phyloP scores from a whole-genome alignment of 2,113 vertebrate genomes.

The Phrynosoma blainvillii region DNA sequence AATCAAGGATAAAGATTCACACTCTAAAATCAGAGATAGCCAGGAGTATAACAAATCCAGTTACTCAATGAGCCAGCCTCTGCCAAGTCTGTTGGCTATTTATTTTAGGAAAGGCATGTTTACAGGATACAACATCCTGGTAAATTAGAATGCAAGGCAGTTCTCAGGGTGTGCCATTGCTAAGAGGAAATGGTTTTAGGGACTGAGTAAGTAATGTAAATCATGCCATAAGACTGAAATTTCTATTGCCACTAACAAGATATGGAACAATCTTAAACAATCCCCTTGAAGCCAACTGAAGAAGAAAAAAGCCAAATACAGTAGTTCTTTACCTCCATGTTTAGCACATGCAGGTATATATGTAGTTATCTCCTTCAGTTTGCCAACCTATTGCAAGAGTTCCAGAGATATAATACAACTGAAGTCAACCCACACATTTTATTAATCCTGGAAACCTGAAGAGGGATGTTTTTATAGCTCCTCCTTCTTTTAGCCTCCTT shows the following conservation, averaged over 20 bases:
- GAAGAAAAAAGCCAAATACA: not conserved
- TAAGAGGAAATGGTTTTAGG: not conserved
- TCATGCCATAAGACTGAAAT: not conserved
- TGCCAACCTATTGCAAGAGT: not conserved
- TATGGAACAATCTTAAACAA: not conserved
- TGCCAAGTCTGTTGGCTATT: not conserved
- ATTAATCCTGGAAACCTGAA: not conserved
- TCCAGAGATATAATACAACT: not conserved
- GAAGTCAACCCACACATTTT: not conserved
- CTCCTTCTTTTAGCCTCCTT: not conserved
- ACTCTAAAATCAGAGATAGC: not conserved
- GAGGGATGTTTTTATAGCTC: not conserved
- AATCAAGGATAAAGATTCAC: not conserved
- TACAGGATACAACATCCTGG: not conserved
- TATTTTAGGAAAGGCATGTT: not conserved
- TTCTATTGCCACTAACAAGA: not conserved
- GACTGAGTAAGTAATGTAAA: not conserved
- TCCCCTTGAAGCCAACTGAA: not conserved
- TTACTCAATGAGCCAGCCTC: not conserved
- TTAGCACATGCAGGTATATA: not conserved
- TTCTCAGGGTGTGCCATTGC: not conserved
- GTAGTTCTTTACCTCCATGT: not conserved
- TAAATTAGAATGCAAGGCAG: not conserved
- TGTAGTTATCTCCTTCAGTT: not conserved
- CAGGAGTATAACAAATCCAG: slow-evolving; percentile 1